Evolutionary conservation across 2,797 vertebrate genomes (phyloP).

Genomic region (Carduelis carduelis): DNA sequence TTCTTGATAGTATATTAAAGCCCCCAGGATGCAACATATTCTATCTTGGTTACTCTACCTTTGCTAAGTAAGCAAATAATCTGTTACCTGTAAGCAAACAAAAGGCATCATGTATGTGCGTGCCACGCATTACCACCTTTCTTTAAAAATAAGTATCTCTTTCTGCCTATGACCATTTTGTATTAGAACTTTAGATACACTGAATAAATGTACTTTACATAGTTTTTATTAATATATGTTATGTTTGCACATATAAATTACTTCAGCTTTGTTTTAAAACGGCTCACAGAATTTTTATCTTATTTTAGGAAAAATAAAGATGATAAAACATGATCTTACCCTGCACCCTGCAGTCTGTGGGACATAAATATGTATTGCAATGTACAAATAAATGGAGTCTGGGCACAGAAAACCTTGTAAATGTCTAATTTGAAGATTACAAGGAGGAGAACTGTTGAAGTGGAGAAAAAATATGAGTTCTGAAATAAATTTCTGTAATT

Average conservation of each 20-base stretch:
- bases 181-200: slow-evolving; percentile 30
- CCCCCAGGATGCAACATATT: slow-evolving; percentile 39
- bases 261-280: slow-evolving; percentile 1
- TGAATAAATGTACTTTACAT: slow-evolving; percentile 18
- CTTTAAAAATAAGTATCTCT: slow-evolving; percentile 23
- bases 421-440: slow-evolving; percentile 40
- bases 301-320: neutral
- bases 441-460: neutral
- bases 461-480: neutral
- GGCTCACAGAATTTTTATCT: neutral
- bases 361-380: neutral
- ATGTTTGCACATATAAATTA: neutral
- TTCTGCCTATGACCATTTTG: slow-evolving; percentile 27
- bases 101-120: neutral
- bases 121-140: neutral
- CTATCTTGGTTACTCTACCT: slow-evolving; percentile 62
- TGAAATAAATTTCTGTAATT: slow-evolving; percentile 47
- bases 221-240: slow-evolving; percentile 6
- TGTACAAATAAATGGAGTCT: neutral
- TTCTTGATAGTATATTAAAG: slow-evolving; percentile 53
- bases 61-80: slow-evolving; percentile 72
- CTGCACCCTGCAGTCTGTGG: neutral
- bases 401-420: neutral
- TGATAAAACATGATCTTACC: neutral
- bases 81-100: slow-evolving; percentile 55